Percentiles rank a stretch among this genome's conserved stretches.
These are phyloP conservation scores for Microchirus variegatus DNA, from an alignment of 2,797 vertebrate species.

Conservation along the genomic window DNA sequence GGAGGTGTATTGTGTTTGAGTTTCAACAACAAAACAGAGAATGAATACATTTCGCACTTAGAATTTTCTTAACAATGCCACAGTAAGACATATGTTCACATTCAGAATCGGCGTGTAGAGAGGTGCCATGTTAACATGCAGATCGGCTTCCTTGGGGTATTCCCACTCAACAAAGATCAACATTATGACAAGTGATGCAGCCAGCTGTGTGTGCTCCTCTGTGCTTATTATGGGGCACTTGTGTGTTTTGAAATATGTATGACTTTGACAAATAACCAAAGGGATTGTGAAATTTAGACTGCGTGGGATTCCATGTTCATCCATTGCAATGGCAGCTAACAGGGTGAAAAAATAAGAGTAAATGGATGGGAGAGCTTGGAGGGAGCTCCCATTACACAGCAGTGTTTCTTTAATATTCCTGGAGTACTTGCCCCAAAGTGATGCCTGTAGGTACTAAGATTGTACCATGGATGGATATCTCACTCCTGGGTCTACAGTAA, in stretches of 20 bases:
- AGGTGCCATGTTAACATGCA: conserved; percentile 43
- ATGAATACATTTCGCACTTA: conserved; percentile 19
- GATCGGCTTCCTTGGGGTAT: conserved; percentile 40
- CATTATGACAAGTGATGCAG: conserved; percentile 50
- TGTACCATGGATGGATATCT: conserved; percentile 44
- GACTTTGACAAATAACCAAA: conserved; percentile 47
- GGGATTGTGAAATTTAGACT: conserved; percentile 34
- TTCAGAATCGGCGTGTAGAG: conserved; percentile 29
- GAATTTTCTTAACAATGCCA: conserved; percentile 13
- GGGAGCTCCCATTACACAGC: conserved; percentile 43
- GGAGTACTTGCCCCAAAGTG: conserved; percentile 54
- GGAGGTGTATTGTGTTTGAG: not conserved
- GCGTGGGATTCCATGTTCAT: conserved; percentile 32
- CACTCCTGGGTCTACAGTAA: conserved; percentile 25
- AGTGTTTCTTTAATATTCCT: conserved; percentile 48
- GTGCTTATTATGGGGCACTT: conserved; percentile 31
- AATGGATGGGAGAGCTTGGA: conserved; percentile 29
- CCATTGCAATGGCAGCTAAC: conserved; percentile 25
- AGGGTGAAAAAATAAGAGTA: conserved; percentile 23
- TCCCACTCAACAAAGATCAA: conserved; percentile 56
- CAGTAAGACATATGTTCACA: conserved; percentile 10
- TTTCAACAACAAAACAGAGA: conserved; percentile 15
- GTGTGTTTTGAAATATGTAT: conserved; percentile 42
- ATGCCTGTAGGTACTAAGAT: conserved; percentile 52
- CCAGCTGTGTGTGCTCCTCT: conserved; percentile 9